Conservation (phyloP, 2,888 invertebrate genomes). For the Philopedon plagiatum region DNA sequence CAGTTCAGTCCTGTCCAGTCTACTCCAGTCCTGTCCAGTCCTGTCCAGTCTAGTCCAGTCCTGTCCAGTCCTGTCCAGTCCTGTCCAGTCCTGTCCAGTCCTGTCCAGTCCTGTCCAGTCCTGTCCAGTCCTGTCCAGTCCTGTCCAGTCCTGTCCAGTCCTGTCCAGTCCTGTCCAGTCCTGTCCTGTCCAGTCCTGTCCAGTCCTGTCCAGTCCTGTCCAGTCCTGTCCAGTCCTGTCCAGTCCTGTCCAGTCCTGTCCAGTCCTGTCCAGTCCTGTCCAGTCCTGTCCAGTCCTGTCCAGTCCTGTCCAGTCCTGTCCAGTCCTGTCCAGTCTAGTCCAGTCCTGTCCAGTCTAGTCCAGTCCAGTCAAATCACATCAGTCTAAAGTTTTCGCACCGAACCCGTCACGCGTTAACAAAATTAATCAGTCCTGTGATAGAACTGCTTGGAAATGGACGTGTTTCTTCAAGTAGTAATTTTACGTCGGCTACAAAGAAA, state of each 20-base stretch:
- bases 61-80: not conserved
- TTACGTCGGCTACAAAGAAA: too few relatives aligned
- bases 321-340: too few relatives aligned
- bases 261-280: not conserved
- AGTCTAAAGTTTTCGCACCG: too few relatives aligned
- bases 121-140: not conserved
- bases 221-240: not conserved
- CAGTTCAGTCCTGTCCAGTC: not conserved
- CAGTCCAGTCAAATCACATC: too few relatives aligned
- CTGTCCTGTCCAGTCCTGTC: not conserved
- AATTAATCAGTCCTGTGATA: too few relatives aligned
- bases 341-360: too few relatives aligned
- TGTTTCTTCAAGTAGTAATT: too few relatives aligned
- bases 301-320: too few relatives aligned
- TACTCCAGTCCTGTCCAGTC: not conserved
- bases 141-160: not conserved
- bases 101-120: not conserved
- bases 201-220: not conserved
- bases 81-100: not conserved
- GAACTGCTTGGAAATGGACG: too few relatives aligned
- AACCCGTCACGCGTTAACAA: too few relatives aligned
- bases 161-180: not conserved
- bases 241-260: not conserved
- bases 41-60: not conserved
- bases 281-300: too few relatives aligned